Evolutionary conservation across 2,797 vertebrate species (phyloP).

Genomic region (Myoxocephalus aenaeus): DNA sequence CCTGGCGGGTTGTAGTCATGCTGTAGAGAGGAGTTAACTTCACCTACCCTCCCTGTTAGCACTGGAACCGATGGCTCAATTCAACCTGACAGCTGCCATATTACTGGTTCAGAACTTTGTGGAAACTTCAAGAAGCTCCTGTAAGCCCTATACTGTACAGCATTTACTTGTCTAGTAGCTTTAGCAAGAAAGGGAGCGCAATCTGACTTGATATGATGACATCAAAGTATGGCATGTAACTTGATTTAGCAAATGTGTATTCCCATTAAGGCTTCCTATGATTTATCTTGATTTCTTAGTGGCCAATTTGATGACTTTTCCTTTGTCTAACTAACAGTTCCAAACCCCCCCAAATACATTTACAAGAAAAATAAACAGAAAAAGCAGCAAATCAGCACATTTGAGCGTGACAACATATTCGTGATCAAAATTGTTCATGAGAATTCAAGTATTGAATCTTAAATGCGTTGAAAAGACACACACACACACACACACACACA

Average conservation of each 20-base stretch:
- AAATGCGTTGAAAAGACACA: not conserved
- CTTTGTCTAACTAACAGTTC: not conserved
- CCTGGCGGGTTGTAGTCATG: conserved; percentile 79
- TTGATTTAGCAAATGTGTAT: not conserved
- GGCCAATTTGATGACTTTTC: not conserved
- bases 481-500: too few species aligned
- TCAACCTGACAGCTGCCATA: conserved; percentile 81
- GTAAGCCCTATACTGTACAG: conserved; percentile 49
- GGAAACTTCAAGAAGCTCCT: conserved; percentile 74
- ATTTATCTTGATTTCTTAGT: not conserved
- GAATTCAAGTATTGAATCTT: not conserved
- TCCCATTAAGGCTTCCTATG: not conserved
- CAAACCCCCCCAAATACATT: not conserved
- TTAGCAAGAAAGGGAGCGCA: conserved; percentile 43
- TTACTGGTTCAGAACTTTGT: conserved; percentile 78
- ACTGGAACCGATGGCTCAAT: conserved; percentile 67
- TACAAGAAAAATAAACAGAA: not conserved
- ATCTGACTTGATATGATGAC: conserved; percentile 22
- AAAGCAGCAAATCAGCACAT: not conserved
- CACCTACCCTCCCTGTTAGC: conserved; percentile 65
- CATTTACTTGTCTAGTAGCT: conserved; percentile 48
- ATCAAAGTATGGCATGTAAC: conserved; percentile 8
- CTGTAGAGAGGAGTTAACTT: conserved; percentile 80
- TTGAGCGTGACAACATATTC: not conserved
- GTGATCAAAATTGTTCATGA: not conserved